phyloP scores from a whole-genome alignment of 2,888 invertebrate genomes.

The Melitaea athalia region DNA sequence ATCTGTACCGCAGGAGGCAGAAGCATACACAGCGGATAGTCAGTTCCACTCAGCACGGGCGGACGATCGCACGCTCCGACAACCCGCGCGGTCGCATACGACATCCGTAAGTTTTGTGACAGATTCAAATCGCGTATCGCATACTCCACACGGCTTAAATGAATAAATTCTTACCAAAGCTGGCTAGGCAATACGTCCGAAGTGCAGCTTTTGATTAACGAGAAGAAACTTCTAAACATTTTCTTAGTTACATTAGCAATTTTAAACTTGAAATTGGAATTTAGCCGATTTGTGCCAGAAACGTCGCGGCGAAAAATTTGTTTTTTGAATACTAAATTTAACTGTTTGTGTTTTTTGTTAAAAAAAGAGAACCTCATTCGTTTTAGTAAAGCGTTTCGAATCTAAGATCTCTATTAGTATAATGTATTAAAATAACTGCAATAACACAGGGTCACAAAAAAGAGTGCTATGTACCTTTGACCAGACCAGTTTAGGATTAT shows the following conservation, averaged over 20 bases:
- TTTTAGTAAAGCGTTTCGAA: no score
- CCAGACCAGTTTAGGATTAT: no score
- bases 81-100: constrained; percentile 42
- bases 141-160: constrained; percentile 50
- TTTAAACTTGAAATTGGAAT: constrained; percentile 56
- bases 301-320: constrained; percentile 37
- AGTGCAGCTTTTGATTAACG: constrained; percentile 33
- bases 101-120: constrained; percentile 72
- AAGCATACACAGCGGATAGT: constrained; percentile 21
- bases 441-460: no score
- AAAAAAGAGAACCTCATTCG: neutral
- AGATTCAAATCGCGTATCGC: constrained; percentile 50
- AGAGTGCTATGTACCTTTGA: no score
- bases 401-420: no score
- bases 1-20: constrained; percentile 36
- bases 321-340: constrained; percentile 36
- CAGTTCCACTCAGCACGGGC: constrained; percentile 62
- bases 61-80: constrained; percentile 55
- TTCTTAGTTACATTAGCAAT: constrained; percentile 53
- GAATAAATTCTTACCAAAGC: constrained; percentile 24
- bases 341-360: constrained; percentile 19
- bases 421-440: no score
- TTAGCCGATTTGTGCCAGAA: constrained; percentile 42
- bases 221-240: constrained; percentile 42
- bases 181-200: constrained; percentile 16